Evolutionary conservation across 2,888 invertebrate species (phyloP), one percentile per base, ranked within the genome.

Genomic region (Hypolimnas misippus): DNA sequence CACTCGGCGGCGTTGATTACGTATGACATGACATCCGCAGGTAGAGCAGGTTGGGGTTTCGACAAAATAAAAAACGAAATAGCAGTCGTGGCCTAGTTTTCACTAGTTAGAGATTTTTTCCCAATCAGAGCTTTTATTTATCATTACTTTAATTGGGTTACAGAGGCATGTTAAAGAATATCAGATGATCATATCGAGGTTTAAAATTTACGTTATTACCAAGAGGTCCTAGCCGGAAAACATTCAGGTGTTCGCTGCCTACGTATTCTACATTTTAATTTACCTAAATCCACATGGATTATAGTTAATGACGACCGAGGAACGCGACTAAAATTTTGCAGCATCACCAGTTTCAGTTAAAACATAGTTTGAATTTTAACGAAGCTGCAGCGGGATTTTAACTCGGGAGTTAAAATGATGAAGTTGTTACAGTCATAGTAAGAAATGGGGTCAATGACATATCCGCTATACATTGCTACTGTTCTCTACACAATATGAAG

Each of bases 361-460:
- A 58, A 63, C 21, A 12, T 42, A 58, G 50, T 54, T 50, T 62
- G 40, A 61, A 55, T 51, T 54, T 65, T 65, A 62, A 65, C 57
- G 65, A 58, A 54, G 57, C 61, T 62, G 62, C 56, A 52, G 55
- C 25, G 53, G 49, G 46, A 49, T 62, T 62, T 65, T 55, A 51
- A 25, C 42, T 52, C 50, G 35, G 40, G 35, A 62, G 62, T 54
- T 40, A 53, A 62, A 62, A 62, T 58, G 57, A 62, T 59, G 59
- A 53, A 52, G 49, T 52, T 60, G 62, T 66, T 66, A 56, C 49
- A 58, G 55, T 62, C 58, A 60, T 63, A 54, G 59, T 53, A 51
- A 60, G 62, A 63, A 66, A 59, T 52, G 66, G 57, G 66, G 66
- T 63, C 66, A 66, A 66, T 66, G 66, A 66, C 66, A 66, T 60